These are phyloP conservation scores for Podiceps cristatus DNA, from an alignment of 2,113 vertebrate genomes.

Conservation along the genomic window DNA sequence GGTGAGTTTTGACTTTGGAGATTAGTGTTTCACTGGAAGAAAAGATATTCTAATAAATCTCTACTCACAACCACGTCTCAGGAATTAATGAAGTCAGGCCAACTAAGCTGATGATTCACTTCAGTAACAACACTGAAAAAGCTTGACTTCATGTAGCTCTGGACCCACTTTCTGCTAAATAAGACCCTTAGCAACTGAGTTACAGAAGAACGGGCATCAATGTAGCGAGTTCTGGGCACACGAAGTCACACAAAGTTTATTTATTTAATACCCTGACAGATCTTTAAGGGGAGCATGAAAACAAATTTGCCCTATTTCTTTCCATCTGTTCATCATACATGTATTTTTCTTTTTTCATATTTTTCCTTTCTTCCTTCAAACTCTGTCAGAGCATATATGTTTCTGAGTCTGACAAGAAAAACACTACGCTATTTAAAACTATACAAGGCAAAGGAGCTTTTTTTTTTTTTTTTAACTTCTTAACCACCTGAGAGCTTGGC, in stretches of 20 bases:
- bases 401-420: background rate
- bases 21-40: conserved; percentile 3
- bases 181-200: background rate
- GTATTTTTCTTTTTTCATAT: background rate
- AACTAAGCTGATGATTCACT: background rate
- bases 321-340: background rate
- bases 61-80: background rate
- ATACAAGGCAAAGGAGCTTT: background rate
- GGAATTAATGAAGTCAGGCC: background rate
- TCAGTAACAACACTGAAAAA: background rate
- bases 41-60: background rate
- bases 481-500: background rate
- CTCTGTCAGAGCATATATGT: background rate
- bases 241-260: background rate
- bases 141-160: background rate
- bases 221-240: background rate
- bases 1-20: conserved; percentile 38
- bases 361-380: background rate
- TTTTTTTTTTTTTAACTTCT: background rate
- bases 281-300: background rate
- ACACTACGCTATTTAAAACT: background rate
- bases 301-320: background rate
- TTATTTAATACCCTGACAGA: background rate
- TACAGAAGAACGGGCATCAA: background rate
- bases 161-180: background rate